Evolutionary conservation across 2,113 vertebrate species (phyloP).

Genomic region (Globicephala melas): DNA sequence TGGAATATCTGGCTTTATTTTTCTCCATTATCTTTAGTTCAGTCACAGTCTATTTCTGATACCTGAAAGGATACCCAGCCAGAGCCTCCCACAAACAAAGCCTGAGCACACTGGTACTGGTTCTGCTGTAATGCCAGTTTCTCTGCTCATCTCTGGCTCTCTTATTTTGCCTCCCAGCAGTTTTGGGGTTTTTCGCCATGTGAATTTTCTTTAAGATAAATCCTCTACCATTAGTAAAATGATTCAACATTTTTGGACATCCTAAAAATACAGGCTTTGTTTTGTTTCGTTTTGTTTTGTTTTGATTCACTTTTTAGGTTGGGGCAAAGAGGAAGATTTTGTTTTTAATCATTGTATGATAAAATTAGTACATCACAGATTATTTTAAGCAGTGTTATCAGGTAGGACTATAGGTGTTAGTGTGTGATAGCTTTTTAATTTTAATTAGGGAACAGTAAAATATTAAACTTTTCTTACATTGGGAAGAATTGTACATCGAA

Average conservation of each 20-base stretch:
- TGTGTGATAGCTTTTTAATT: conserved; percentile 35
- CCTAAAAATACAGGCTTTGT: conserved; percentile 5
- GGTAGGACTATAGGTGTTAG: background rate
- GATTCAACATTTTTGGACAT: background rate
- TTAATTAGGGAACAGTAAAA: conserved; percentile 22
- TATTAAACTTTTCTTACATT: background rate
- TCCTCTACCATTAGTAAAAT: conserved; percentile 17
- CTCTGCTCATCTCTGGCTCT: conserved; percentile 2
- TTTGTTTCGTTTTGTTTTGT: background rate
- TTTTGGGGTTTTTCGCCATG: background rate
- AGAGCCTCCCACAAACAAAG: background rate
- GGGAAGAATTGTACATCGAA: conserved; percentile 29
- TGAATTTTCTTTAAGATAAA: conserved; percentile 34
- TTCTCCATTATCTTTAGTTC: background rate
- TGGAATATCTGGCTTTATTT: background rate
- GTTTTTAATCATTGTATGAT: conserved; percentile 42
- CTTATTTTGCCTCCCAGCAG: background rate
- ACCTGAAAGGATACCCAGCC: background rate
- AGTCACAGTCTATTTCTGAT: background rate
- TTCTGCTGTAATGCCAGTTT: background rate
- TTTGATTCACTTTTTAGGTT: conserved; percentile 27
- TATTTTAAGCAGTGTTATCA: conserved; percentile 38
- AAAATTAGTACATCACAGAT: conserved; percentile 8
- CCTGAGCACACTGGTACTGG: background rate
- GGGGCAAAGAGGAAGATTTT: conserved; percentile 15